Conservation (phyloP, 1,140 invertebrate genomes). For the Cydia pomonella region DNA sequence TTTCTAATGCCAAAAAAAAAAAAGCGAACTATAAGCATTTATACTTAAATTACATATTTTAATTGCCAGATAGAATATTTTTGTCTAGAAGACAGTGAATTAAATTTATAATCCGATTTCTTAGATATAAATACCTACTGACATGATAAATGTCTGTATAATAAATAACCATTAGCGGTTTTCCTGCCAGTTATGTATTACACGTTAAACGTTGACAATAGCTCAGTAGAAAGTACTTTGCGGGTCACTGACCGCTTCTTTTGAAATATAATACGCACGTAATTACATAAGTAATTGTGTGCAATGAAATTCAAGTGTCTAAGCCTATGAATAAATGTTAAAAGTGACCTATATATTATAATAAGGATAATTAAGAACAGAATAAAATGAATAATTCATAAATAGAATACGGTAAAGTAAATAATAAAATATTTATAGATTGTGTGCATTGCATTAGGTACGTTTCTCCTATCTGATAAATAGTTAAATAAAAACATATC, state of each 20-base stretch:
- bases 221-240: conserved; percentile 23
- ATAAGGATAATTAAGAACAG: conserved; percentile 10
- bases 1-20: too few relatives aligned
- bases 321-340: neutral
- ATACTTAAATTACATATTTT: neutral
- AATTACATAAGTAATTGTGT: conserved; percentile 14
- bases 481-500: too few relatives aligned
- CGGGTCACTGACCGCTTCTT: conserved; percentile 19
- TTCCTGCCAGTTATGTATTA: conserved; percentile 12
- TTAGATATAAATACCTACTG: neutral
- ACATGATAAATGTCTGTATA: neutral
- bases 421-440: conserved; percentile 7
- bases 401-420: conserved; percentile 8
- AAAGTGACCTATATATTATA: neutral
- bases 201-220: conserved; percentile 30
- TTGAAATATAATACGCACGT: conserved; percentile 26
- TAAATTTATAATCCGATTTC: neutral
- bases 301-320: neutral
- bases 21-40: too few relatives aligned
- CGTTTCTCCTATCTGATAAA: too few relatives aligned
- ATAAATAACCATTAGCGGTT: conserved; percentile 1
- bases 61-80: neutral
- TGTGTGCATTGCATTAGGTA: too few relatives aligned
- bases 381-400: neutral
- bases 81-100: neutral